These are phyloP conservation scores for Timema cristinae DNA, from an alignment of 2,888 invertebrate species.

Conservation along the genomic window DNA sequence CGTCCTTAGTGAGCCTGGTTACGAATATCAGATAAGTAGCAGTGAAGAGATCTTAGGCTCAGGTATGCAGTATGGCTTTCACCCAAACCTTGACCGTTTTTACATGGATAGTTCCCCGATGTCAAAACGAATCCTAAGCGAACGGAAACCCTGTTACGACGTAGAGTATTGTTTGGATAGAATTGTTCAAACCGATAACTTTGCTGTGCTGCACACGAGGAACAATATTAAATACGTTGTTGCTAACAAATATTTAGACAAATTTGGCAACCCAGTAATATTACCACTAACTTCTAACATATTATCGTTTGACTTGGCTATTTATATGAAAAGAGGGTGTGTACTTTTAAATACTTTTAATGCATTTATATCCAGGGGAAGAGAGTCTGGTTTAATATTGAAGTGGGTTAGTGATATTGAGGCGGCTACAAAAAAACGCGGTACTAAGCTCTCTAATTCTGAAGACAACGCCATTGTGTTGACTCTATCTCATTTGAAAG, in stretches of 20 bases:
- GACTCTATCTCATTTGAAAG: background rate
- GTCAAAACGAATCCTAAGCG: background rate
- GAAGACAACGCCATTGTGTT: background rate
- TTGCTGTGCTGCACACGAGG: constrained; percentile 3
- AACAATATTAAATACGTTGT: background rate
- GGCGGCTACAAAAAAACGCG: too few species aligned
- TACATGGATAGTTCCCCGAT: background rate
- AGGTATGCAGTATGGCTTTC: constrained; percentile 18
- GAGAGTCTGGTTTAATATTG: background rate
- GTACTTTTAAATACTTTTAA: background rate
- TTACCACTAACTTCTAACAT: background rate
- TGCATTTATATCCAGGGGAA: background rate
- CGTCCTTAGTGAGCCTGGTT: constrained; percentile 16
- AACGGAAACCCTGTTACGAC: background rate
- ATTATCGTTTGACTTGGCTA: background rate
- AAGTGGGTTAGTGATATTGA: background rate
- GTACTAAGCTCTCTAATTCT: background rate
- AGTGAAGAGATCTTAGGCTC: constrained; percentile 19
- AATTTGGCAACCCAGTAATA: background rate
- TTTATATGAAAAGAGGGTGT: background rate
- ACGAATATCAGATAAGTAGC: constrained; percentile 12
- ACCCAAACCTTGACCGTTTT: background rate
- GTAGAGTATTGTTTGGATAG: background rate
- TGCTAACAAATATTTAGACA: background rate
- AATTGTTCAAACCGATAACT: background rate